Evolutionary conservation across 2,888 invertebrate genomes (phyloP).

Genomic region (Allygus modestus): DNA sequence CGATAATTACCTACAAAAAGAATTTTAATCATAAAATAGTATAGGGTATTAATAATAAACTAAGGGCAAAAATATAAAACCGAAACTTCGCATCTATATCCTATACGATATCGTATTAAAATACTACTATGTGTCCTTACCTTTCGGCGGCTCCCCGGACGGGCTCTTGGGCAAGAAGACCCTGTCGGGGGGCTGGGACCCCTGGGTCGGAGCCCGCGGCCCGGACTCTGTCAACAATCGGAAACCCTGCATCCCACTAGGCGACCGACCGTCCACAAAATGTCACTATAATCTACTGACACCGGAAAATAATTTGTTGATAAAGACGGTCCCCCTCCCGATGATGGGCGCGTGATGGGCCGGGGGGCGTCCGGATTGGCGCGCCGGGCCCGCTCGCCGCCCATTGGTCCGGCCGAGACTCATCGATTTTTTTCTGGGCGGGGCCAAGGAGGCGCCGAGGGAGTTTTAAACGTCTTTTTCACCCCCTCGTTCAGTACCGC

Average conservation of each 20-base stretch:
- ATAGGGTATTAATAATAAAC: too few species aligned
- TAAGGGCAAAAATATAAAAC: too few species aligned
- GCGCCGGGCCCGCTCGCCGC: neutral
- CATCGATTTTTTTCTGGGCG: conserved; percentile 56
- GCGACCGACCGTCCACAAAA: conserved; percentile 48
- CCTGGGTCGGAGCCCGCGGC: neutral
- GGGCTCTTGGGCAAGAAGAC: conserved; percentile 14
- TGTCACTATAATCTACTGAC: conserved; percentile 59
- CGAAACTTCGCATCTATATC: too few species aligned
- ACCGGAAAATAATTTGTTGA: conserved; percentile 49
- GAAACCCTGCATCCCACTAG: conserved; percentile 45
- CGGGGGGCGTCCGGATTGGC: neutral
- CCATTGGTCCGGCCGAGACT: conserved; percentile 46
- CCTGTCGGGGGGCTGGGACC: neutral
- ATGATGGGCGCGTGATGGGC: conserved; percentile 39
- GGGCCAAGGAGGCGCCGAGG: conserved; percentile 52
- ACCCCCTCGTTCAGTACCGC: conserved; percentile 53
- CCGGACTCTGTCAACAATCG: conserved; percentile 5
- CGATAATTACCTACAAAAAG: too few species aligned
- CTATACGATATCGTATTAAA: too few species aligned
- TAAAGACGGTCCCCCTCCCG: conserved; percentile 37
- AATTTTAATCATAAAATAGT: too few species aligned
- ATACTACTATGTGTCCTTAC: neutral
- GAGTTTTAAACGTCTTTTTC: conserved; percentile 59
- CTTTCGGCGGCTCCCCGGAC: conserved; percentile 15